These are phyloP conservation scores for Parus major DNA, from an alignment of 2,113 vertebrate genomes.

Conservation along the genomic window DNA sequence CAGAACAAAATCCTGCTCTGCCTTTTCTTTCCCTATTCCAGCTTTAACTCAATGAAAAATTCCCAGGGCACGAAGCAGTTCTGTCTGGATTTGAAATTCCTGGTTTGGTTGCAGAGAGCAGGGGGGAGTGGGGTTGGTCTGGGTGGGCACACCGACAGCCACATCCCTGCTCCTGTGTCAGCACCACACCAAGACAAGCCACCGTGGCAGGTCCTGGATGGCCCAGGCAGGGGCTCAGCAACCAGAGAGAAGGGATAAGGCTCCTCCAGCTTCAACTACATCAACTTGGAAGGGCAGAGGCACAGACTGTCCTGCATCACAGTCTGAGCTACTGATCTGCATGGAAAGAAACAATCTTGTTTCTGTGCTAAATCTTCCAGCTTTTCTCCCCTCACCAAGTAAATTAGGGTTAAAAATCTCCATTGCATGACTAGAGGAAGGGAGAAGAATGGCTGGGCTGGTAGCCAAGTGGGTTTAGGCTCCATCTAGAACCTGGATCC, in stretches of 20 bases:
- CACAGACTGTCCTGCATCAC: neutral
- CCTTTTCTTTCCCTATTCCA: neutral
- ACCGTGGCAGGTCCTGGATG: neutral
- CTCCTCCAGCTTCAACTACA: neutral
- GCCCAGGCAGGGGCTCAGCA: neutral
- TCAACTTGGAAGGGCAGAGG: neutral
- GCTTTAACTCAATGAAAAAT: neutral
- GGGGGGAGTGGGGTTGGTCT: accelerated
- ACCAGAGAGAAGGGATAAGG: neutral
- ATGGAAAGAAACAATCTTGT: neutral
- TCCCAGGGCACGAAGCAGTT: neutral
- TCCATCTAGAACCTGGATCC: neutral
- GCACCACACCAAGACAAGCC: neutral
- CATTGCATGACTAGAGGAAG: neutral
- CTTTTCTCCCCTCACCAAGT: neutral
- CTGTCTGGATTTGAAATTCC: neutral
- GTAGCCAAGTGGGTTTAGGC: neutral
- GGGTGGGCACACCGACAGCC: neutral
- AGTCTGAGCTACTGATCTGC: accelerated
- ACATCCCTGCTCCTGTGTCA: neutral
- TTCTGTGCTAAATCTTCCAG: neutral
- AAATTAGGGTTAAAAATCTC: neutral
- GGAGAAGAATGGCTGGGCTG: neutral
- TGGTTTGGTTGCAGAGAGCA: accelerated
- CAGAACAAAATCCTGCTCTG: neutral